phyloP scores from a whole-genome alignment of 2,113 vertebrate species.

The Callorhinus ursinus region DNA sequence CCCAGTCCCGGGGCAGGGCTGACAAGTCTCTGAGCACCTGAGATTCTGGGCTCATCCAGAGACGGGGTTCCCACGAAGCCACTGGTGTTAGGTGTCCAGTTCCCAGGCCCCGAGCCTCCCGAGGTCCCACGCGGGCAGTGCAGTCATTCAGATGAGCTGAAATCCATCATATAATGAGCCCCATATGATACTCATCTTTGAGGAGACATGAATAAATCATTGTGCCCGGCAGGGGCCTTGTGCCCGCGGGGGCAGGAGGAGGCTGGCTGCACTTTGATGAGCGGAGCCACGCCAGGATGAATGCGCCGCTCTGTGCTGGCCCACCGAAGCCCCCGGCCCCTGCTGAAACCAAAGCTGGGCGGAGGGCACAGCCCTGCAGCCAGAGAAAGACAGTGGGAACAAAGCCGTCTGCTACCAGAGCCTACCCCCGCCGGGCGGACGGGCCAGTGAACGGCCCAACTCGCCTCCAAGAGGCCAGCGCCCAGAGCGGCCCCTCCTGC shows the following conservation, averaged over 20 bases:
- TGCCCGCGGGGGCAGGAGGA: conserved; percentile 80
- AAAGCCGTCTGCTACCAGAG: conserved; percentile 77
- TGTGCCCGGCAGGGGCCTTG: conserved; percentile 83
- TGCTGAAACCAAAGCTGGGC: conserved; percentile 86
- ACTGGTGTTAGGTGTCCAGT: conserved; percentile 84
- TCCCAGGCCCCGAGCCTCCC: conserved; percentile 83
- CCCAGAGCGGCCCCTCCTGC: conserved; percentile 69
- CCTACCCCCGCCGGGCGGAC: conserved; percentile 3
- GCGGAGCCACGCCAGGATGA: conserved; percentile 78
- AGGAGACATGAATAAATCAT: conserved; percentile 88
- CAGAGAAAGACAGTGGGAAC: conserved; percentile 73
- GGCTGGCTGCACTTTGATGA: conserved; percentile 81
- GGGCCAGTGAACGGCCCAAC: conserved; percentile 30
- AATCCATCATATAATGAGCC: conserved; percentile 89
- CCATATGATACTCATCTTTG: conserved; percentile 85
- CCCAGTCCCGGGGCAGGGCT: no score
- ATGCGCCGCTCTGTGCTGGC: conserved; percentile 84
- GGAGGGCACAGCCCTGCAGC: conserved; percentile 59
- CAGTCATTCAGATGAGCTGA: conserved; percentile 86
- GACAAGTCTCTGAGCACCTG: background rate
- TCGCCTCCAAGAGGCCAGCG: conserved; percentile 71
- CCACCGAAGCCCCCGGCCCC: conserved; percentile 81
- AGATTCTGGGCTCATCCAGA: background rate
- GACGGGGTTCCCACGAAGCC: conserved; percentile 78
- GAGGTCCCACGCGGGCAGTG: conserved; percentile 77